Base-by-base conservation (phyloP, 2,888 invertebrate genomes). In the Rugalucina vietnamica region DNA sequence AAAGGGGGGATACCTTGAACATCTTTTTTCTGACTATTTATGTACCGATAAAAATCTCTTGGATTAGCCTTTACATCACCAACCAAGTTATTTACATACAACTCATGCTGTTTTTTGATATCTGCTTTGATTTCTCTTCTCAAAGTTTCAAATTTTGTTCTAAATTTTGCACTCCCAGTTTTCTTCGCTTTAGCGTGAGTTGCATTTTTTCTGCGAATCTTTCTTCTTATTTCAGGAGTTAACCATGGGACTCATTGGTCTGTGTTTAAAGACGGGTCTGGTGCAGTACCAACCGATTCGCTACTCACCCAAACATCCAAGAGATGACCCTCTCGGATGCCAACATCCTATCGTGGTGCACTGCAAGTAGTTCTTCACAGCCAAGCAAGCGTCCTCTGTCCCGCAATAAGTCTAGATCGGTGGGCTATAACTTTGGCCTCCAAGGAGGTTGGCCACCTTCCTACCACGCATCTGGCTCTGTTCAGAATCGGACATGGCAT, bases 241-340 rank as follows among this genome's bases (percentile, higher is more conserved):
- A 96, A 96, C 96, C 96, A 96, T 95, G 96, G 96, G 96, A 96
- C 96, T 96, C 96, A 96, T 96, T 96, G 96, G 96, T 96, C 96
- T 96, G 96, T 97, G 96, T 97, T 97, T 96, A 96, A 96, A 97
- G 96, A 96, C 96, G 96, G 96, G 96, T 96, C 96, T 96, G 91
- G 90, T 89, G 88, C 90, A 87, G 74, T 73, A 76, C 88, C 91
- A 84, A 85, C 88, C 86, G 81, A 84, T 77, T 78, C 79, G 85
- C 83, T 86, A 88, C 89, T 76, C 88, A 85, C 84, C 85, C 77
- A 65, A 60, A 29, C 82, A 76, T 75, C 36, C 76, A 83, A 79
- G 84, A 86, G 81, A 83, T 81, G 10, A n/a, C n/a, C 57, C 82
- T 50, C 60, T 82, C 82, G 79, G 39, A 54, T 21, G 14, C 54